Evolutionary conservation across 2,113 vertebrate species (phyloP).

Genomic region (Dasyurus viverrinus): DNA sequence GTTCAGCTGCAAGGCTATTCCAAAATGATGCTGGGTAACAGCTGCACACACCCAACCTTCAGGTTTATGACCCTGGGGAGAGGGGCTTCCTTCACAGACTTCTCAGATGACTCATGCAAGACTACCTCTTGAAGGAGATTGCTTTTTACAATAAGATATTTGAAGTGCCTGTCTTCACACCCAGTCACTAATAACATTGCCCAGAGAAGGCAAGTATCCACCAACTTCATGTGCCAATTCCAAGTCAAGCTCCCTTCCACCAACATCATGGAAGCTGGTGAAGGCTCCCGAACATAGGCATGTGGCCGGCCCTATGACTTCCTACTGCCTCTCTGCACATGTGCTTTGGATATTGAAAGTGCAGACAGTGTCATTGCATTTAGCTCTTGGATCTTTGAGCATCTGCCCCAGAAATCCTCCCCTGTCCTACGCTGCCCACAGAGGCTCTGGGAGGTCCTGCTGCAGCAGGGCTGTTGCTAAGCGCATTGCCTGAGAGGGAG

Average conservation of each 20-base stretch:
- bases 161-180: conserved; percentile 78
- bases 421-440: accelerated
- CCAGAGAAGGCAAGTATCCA: conserved; percentile 92
- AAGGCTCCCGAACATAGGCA: conserved; percentile 62
- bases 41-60: too few species aligned
- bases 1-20: too few species aligned
- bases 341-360: conserved; percentile 82
- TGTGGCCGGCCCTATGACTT: not conserved
- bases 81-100: conserved; percentile 76
- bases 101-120: conserved; percentile 94
- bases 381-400: conserved; percentile 85
- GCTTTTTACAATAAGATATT: conserved; percentile 93
- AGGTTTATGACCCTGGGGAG: too few species aligned
- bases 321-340: conserved; percentile 91
- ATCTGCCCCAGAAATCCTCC: conserved; percentile 75
- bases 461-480: not conserved
- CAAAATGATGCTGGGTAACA: too few species aligned
- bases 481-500: conserved; percentile 40
- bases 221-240: conserved; percentile 89
- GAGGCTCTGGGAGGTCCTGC: accelerated
- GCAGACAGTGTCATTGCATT: conserved; percentile 90
- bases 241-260: conserved; percentile 95
- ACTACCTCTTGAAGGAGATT: conserved; percentile 93
- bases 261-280: conserved; percentile 95
- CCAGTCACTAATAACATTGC: conserved; percentile 86